phyloP scores from a whole-genome alignment of 2,113 vertebrate genomes.

The Aepyceros melampus region DNA sequence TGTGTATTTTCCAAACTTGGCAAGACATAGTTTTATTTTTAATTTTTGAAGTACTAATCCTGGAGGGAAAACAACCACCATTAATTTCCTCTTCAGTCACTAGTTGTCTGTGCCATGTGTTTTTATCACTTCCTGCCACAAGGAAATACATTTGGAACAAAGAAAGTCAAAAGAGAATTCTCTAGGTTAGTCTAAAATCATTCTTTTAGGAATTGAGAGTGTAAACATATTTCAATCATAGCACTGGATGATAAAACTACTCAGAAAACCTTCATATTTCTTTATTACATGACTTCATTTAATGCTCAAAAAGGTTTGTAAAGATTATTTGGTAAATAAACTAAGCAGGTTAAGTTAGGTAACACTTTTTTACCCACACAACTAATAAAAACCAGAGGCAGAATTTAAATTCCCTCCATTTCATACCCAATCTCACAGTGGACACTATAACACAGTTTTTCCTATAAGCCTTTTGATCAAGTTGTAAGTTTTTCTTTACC shows the following conservation, averaged over 20 bases:
- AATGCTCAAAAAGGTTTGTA: not conserved
- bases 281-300: not conserved
- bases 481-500: not conserved
- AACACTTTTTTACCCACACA: not conserved
- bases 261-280: conserved; percentile 5
- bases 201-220: conserved; percentile 23
- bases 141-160: conserved; percentile 46
- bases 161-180: conserved; percentile 36
- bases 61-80: conserved; percentile 55
- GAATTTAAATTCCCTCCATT: not conserved
- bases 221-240: conserved; percentile 19
- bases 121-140: conserved; percentile 56
- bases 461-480: not conserved
- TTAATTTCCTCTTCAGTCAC: conserved; percentile 57
- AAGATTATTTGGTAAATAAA: not conserved
- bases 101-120: conserved; percentile 6
- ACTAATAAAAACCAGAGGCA: not conserved
- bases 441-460: not conserved
- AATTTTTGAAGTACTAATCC: conserved; percentile 51
- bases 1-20: conserved; percentile 29
- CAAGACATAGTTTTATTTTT: conserved; percentile 54
- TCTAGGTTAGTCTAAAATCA: not conserved
- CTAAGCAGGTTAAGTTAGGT: not conserved
- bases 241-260: not conserved
- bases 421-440: not conserved